Conservation (phyloP, 2,888 invertebrate genomes). For the Platycheirus rosarum region DNA sequence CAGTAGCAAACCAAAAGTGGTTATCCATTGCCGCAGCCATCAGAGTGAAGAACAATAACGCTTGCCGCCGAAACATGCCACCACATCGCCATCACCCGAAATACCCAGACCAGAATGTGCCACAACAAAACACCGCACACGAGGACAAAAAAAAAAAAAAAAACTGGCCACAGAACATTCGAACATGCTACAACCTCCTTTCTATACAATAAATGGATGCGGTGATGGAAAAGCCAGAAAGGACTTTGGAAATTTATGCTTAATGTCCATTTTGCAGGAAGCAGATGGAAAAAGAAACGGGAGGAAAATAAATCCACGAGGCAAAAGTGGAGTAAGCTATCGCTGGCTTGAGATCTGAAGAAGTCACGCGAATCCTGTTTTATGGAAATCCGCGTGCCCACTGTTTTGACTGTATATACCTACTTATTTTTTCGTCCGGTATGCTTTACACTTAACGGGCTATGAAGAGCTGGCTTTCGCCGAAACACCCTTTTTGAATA, state of each 20-base stretch:
- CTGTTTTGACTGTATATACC: not conserved
- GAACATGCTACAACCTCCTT: conserved; percentile 33
- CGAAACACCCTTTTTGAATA: conserved; percentile 7
- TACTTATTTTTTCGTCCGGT: no score
- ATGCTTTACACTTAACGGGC: not conserved
- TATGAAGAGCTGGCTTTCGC: not conserved
- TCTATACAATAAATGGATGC: conserved; percentile 56
- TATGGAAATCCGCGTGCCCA: conserved; percentile 27
- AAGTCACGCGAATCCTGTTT: conserved; percentile 67
- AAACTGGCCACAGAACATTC: conserved; percentile 54
- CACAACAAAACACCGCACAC: conserved; percentile 57
- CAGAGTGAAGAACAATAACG: conserved; percentile 10
- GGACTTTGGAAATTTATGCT: conserved; percentile 67
- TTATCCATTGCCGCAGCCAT: conserved; percentile 46
- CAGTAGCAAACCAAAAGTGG: conserved; percentile 45
- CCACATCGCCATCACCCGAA: conserved; percentile 20
- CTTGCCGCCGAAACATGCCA: conserved; percentile 44
- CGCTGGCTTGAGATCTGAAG: conserved; percentile 61
- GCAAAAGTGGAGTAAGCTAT: conserved; percentile 53
- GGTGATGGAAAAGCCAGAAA: conserved; percentile 67
- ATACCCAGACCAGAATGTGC: conserved; percentile 43
- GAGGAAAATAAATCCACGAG: conserved; percentile 37
- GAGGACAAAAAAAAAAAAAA: not conserved
- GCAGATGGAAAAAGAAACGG: conserved; percentile 30
- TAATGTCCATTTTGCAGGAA: conserved; percentile 68